These are phyloP conservation scores for Acromyrmex echinatior DNA, from an alignment of 1,140 invertebrate genomes.

Conservation along the genomic window DNA sequence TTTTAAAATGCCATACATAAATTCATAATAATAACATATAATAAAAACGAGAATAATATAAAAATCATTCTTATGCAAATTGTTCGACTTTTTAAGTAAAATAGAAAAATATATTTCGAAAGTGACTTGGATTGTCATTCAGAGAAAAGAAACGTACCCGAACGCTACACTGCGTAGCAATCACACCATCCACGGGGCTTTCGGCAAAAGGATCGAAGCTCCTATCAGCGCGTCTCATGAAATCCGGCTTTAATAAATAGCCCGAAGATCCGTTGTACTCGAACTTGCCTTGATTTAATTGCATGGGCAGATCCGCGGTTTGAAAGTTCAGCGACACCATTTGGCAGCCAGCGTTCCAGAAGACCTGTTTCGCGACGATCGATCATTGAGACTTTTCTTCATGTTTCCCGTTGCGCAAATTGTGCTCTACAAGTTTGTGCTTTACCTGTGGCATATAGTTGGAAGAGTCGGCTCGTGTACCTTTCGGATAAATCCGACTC, in stretches of 20 bases:
- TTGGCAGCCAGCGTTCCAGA: conserved; percentile 97
- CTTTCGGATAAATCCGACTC: conserved; percentile 99
- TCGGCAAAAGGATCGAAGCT: conserved; percentile 99
- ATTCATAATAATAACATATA: neutral
- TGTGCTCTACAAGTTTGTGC: neutral
- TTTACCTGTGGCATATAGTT: conserved; percentile 99
- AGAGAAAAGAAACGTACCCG: conserved; percentile 88
- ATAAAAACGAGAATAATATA: neutral
- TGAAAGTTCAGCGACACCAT: conserved; percentile 99
- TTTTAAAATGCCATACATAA: neutral
- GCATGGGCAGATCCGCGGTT: conserved; percentile 99
- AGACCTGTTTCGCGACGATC: conserved; percentile 88
- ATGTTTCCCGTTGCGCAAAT: conserved; percentile 2
- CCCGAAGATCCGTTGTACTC: conserved; percentile 99
- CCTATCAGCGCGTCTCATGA: conserved; percentile 98
- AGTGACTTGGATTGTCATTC: neutral
- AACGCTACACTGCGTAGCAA: conserved; percentile 99
- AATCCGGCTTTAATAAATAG: conserved; percentile 99
- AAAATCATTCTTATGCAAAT: neutral
- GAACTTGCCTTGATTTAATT: conserved; percentile 99
- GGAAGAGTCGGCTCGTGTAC: conserved; percentile 99
- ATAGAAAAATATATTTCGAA: neutral
- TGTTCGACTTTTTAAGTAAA: neutral
- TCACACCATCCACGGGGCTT: conserved; percentile 99
- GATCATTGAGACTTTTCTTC: conserved; percentile 58